Evolutionary conservation across 2,797 vertebrate genomes (phyloP).

Genomic region (Taenioides sp.): DNA sequence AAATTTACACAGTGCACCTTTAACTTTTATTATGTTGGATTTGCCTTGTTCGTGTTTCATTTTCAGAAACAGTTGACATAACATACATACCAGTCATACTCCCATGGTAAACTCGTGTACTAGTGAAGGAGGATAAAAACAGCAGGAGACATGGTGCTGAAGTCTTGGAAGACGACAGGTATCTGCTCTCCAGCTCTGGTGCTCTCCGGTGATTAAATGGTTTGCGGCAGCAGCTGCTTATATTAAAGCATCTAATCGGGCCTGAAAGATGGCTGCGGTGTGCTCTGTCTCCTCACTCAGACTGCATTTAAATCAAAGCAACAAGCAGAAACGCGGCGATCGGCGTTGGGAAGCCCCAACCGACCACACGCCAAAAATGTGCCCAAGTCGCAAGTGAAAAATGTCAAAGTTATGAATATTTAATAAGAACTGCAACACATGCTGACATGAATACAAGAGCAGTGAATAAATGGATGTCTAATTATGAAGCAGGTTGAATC

Average conservation of each 20-base stretch:
- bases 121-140: not conserved
- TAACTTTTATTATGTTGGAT: not conserved
- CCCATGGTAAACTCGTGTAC: not conserved
- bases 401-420: slow-evolving; percentile 58
- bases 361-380: slow-evolving; percentile 30
- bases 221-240: slow-evolving; percentile 63
- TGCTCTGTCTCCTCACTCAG: slow-evolving; percentile 46
- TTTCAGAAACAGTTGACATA: not conserved
- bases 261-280: slow-evolving; percentile 51
- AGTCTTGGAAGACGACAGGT: slow-evolving; percentile 28
- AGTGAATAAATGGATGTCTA: slow-evolving; percentile 34
- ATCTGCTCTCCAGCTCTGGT: slow-evolving; percentile 21
- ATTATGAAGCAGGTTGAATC: slow-evolving; percentile 40
- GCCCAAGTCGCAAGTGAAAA: slow-evolving; percentile 43
- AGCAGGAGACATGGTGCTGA: not conserved
- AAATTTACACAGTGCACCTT: too few species aligned
- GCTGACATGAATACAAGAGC: slow-evolving; percentile 40
- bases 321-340: slow-evolving; percentile 49
- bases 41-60: not conserved
- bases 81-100: not conserved
- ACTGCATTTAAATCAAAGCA: slow-evolving; percentile 56
- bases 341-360: slow-evolving; percentile 34
- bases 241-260: slow-evolving; percentile 69
- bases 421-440: slow-evolving; percentile 37
- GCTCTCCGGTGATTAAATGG: slow-evolving; percentile 53